Percentiles rank a stretch among this genome's conserved stretches.
Conservation (phyloP, 2,797 vertebrate genomes). For the Knipowitschia caucasica region DNA sequence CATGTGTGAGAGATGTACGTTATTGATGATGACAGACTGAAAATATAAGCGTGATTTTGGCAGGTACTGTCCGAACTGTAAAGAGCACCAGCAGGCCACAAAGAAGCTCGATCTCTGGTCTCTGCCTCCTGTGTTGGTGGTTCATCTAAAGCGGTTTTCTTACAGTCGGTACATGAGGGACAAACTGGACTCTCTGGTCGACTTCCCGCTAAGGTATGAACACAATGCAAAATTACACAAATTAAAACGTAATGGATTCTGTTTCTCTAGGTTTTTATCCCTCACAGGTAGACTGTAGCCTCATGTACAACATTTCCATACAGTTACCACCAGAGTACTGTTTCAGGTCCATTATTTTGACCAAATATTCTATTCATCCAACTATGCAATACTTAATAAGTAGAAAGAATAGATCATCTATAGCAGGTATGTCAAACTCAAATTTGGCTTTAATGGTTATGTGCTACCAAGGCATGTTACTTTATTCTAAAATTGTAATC, state of each 20-base stretch:
- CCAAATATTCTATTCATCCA: too few relatives aligned
- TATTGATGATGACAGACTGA: not conserved
- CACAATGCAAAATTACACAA: not conserved
- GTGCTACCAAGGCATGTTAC: too few relatives aligned
- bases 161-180: slow-evolving; percentile 98
- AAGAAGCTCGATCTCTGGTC: slow-evolving; percentile 98
- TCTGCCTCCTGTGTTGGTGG: slow-evolving; percentile 92
- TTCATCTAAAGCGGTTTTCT: slow-evolving; percentile 97
- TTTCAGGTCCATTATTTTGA: too few relatives aligned
- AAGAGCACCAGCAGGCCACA: slow-evolving; percentile 97
- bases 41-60: not conserved
- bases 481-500: too few relatives aligned
- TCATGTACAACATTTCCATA: too few relatives aligned
- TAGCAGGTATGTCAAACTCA: too few relatives aligned
- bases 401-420: too few relatives aligned
- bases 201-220: slow-evolving; percentile 88
- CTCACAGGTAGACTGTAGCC: too few relatives aligned
- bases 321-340: too few relatives aligned
- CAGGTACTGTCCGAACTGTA: slow-evolving; percentile 99
- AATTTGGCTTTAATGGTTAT: too few relatives aligned
- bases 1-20: not conserved
- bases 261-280: not conserved
- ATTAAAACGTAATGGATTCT: slow-evolving; percentile 9
- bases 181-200: slow-evolving; percentile 95
- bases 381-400: too few relatives aligned